Evolutionary conservation across 2,888 invertebrate genomes (phyloP), one percentile per base, ranked within the genome.

Genomic region (Cistogaster globosa): DNA sequence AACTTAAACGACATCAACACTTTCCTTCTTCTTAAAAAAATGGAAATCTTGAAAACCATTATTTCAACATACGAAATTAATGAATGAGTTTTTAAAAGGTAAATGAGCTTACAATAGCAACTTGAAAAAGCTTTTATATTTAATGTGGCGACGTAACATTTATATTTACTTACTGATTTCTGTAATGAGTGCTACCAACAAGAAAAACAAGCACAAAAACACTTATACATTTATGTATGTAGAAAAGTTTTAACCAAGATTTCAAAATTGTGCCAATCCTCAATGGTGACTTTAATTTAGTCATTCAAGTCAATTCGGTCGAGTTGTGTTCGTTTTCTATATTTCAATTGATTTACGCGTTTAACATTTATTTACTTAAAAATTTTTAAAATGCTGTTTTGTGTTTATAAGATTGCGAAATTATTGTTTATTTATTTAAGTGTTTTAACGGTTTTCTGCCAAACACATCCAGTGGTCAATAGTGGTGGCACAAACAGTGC

Each of bases 11-110:
- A 6, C 58, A 72, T 58, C 18, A 48, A 57, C 55, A 45, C 16
- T 62, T 53, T 78, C 86, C 88, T 89, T 87, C 89, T 89, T 88
- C 88, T 88, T 88, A 84, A 82, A 88, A 32, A 67, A 16, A 22
- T 22, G 22, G 7, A 62, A 32, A 18, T 16, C 8, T 53, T n/a
- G 26, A 18, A 53, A 53, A 18, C 51, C n/a, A 48, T 20, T 53
- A 7, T 53, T 53, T 80, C 69, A 67, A 77, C 45, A 32, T 48
- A 65, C 65, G 38, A 42, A 38, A 57, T 71, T 18, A 16, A 45
- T 48, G 32, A 60, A 75, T 76, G 48, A n/a, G 42, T 51, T 16
- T 51, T 6, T 57, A 18, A 18, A 5, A 65, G 22, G 26, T 22
- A 32, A 20, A 18, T 42, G 53, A 62, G n/a, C 12, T n/a, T 22